Base-by-base conservation (phyloP, 2,113 vertebrate genomes). In the Aptenodytes patagonicus region DNA sequence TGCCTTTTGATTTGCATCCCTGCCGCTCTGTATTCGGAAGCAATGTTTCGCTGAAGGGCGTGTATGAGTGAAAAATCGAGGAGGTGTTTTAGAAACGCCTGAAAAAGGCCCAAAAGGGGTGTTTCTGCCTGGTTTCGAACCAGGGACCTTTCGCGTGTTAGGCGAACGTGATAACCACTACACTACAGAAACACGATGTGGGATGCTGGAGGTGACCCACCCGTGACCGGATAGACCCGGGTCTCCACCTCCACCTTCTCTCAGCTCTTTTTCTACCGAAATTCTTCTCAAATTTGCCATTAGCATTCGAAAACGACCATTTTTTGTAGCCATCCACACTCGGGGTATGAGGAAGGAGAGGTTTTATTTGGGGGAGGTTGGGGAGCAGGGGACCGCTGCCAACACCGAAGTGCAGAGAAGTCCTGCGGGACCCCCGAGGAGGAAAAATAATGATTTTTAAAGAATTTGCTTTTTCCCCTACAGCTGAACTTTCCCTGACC, bases 121-220 rank as follows among this genome's bases (percentile, higher is more conserved):
- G 95, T 97, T 97, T 92, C 95, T 93, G 89, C 95, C 94, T 11
- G 91, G 96, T 96, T 93, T 97, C 85, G 88, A 97, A 96, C 86
- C 96, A 16, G 92, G 95, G 96, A 96, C 95, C 90, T 97, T 97
- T 96, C 93, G 95, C 93, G 92, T 96, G 96, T 97, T 13, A 96
- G 93, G 95, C 94, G 88, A 97, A 97, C 57, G 95, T 97, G 95
- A 96, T 96, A 87, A 97, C 95, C 96, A 61, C 94, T 97, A 97
- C 96, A 97, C 95, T 94, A 97, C 94, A 95, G 93, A 97, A 97
- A 95, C 81, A 0, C 3, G 8, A 11, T 3, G 1, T 3, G 3
- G 3, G 6, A 1, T 0, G 1, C 0, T 0, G 0, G 0, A 1
- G 13, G 16, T 9, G 15, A 44, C 62, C 20, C 51, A 2, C 25